Evolutionary conservation across 2,113 vertebrate genomes (phyloP).

Genomic region (Saguinus midas): DNA sequence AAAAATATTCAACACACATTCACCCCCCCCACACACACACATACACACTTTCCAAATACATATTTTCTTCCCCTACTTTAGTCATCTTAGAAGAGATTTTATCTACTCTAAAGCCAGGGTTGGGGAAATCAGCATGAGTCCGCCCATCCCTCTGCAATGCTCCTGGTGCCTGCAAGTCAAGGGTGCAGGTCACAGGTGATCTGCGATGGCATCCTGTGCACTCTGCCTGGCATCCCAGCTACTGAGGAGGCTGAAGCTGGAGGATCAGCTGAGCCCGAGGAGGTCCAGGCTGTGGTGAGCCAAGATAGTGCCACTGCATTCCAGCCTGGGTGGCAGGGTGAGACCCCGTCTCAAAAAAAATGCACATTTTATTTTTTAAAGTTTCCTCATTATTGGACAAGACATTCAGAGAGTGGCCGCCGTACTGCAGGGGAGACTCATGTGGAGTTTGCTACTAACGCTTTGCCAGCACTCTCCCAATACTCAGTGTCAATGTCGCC

Average conservation of each 20-base stretch:
- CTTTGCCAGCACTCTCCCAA: background rate
- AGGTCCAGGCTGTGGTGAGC: no score
- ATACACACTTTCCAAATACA: background rate
- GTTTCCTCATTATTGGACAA: background rate
- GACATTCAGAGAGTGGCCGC: accelerated
- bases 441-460: accelerated
- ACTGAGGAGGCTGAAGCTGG: no score
- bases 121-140: accelerated
- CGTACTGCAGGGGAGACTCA: accelerated
- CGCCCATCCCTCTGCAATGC: accelerated
- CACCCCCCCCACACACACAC: background rate
- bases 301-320: no score
- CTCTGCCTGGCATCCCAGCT: no score
- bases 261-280: background rate
- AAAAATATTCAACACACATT: background rate
- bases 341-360: no score
- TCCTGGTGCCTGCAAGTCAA: accelerated
- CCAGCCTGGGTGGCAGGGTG: no score
- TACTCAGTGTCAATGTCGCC: accelerated
- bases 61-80: background rate
- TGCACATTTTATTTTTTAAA: background rate
- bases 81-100: background rate
- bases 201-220: accelerated
- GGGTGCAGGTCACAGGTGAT: no score
- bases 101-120: background rate